Conservation (phyloP, 1,140 invertebrate species). For the Drosophila lowei region DNA sequence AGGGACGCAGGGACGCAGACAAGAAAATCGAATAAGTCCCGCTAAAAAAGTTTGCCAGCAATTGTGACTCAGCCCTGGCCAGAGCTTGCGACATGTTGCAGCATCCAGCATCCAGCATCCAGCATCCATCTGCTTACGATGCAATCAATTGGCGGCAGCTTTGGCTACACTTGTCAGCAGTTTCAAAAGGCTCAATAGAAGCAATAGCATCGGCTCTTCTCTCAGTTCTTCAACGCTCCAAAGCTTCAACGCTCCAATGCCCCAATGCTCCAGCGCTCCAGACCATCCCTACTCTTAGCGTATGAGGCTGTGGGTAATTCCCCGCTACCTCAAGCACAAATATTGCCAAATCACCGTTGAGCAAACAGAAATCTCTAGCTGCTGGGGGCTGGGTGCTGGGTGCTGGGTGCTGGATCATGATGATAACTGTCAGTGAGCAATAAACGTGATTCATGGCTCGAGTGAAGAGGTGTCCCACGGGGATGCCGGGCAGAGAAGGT, state of each 20-base stretch:
- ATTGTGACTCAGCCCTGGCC: conserved; percentile 21
- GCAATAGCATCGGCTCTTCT: background rate
- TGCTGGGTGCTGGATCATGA: conserved; percentile 17
- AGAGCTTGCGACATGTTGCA: conserved; percentile 50
- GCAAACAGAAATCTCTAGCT: conserved; percentile 24
- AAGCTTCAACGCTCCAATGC: background rate
- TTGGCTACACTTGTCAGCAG: conserved; percentile 40
- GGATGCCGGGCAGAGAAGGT: background rate
- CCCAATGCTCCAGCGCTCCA: background rate
- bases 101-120: conserved; percentile 46
- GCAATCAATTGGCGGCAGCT: conserved; percentile 49
- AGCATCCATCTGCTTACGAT: conserved; percentile 19
- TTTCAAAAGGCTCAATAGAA: conserved; percentile 34
- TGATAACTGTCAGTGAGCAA: conserved; percentile 10
- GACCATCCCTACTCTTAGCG: conserved; percentile 6
- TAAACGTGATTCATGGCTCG: conserved; percentile 43
- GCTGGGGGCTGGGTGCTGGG: conserved; percentile 11
- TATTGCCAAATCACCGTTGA: conserved; percentile 43
- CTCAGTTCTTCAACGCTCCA: too few relatives aligned
- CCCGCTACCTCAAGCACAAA: conserved; percentile 12
- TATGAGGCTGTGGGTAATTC: conserved; percentile 30
- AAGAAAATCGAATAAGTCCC: conserved; percentile 44
- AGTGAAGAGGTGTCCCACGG: conserved; percentile 9
- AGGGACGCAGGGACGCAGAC: conserved; percentile 1
- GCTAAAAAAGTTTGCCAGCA: conserved; percentile 60